phyloP scores from a whole-genome alignment of 2,797 vertebrate species.

The Heliangelus exortis region DNA sequence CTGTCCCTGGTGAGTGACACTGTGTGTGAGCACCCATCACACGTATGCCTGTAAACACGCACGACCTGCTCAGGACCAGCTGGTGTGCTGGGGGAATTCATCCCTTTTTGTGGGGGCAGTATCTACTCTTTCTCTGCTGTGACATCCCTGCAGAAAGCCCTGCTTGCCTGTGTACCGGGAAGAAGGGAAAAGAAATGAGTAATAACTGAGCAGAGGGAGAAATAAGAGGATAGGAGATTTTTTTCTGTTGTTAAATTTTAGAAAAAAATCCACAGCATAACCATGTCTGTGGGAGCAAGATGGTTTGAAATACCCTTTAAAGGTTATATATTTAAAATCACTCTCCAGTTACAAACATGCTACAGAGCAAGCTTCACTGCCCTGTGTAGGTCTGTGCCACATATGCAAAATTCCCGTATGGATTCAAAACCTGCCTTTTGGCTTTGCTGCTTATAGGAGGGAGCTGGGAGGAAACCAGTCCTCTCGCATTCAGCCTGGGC shows the following conservation, averaged over 20 bases:
- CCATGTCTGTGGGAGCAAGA: neutral
- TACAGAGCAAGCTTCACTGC: neutral
- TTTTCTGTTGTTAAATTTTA: neutral
- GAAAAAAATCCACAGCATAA: neutral
- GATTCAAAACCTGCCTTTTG: conserved; percentile 44
- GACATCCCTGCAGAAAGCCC: neutral
- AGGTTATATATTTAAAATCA: conserved; percentile 38
- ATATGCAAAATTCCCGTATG: conserved; percentile 4
- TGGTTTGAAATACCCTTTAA: conserved; percentile 3
- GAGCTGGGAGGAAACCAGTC: conserved; percentile 43
- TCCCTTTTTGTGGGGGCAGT: neutral
- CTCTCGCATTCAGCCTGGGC: neutral
- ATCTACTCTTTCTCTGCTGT: neutral
- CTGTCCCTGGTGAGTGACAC: neutral
- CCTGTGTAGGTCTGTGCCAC: conserved; percentile 24
- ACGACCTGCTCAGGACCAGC: neutral
- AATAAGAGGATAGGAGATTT: neutral
- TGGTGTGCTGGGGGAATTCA: neutral
- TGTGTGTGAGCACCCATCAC: fast-evolving
- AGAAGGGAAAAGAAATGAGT: neutral
- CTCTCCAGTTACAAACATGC: neutral
- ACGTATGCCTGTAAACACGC: fast-evolving
- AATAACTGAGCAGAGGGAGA: neutral
- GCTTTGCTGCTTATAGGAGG: conserved; percentile 20
- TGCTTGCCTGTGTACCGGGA: neutral